phyloP scores from a whole-genome alignment of 1,140 invertebrate species.

The Drosophila navojoa region DNA sequence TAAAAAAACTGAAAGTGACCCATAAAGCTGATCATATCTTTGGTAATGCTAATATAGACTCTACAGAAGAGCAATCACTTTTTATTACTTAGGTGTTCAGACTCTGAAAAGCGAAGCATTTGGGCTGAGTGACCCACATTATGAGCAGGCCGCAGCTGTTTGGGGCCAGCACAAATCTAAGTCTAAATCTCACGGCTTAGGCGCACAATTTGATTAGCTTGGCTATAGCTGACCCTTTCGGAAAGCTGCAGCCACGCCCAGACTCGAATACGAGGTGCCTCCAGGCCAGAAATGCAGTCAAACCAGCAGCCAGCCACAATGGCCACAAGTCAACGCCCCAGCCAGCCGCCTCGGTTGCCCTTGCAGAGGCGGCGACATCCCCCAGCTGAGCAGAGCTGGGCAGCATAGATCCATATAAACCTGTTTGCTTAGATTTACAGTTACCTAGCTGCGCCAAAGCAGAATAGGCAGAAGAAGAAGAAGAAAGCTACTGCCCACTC shows the following conservation, averaged over 20 bases:
- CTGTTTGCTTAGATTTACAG: slow-evolving; percentile 67
- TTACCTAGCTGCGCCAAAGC: slow-evolving; percentile 5
- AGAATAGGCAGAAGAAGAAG: too few relatives aligned
- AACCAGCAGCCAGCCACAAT: slow-evolving; percentile 54
- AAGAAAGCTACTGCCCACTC: too few relatives aligned
- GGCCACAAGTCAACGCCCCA: slow-evolving; percentile 47
- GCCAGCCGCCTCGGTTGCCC: slow-evolving; percentile 11
- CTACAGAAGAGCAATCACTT: too few relatives aligned
- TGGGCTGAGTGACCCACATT: slow-evolving; percentile 57
- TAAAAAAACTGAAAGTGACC: too few relatives aligned
- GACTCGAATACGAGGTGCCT: not conserved
- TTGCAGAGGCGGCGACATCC: slow-evolving; percentile 39
- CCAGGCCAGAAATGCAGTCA: slow-evolving; percentile 55
- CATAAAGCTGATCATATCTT: too few relatives aligned
- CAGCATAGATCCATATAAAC: slow-evolving; percentile 54
- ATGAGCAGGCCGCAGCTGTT: slow-evolving; percentile 4
- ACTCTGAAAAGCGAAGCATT: slow-evolving; percentile 21
- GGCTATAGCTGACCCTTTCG: slow-evolving; percentile 27
- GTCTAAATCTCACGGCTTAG: slow-evolving; percentile 40
- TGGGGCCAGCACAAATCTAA: slow-evolving; percentile 2
- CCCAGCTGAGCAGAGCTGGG: slow-evolving; percentile 4
- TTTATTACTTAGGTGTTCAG: too few relatives aligned
- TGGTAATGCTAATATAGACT: too few relatives aligned
- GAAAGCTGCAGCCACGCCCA: slow-evolving; percentile 26
- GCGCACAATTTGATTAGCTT: slow-evolving; percentile 60